Base-by-base conservation (phyloP, 2,888 invertebrate species). In the Onthophagus sagittarius region DNA sequence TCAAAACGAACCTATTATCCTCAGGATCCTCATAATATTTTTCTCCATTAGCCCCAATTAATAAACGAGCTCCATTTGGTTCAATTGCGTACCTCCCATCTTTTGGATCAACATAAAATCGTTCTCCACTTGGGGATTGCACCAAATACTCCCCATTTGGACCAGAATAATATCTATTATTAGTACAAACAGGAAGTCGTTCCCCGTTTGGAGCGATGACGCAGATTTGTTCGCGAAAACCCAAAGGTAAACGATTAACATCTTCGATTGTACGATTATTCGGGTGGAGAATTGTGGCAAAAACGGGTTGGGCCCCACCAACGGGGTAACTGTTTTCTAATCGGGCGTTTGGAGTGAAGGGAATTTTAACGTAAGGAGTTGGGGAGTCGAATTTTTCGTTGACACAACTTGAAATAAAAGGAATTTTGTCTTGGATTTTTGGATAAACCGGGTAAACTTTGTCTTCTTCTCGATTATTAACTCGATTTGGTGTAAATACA, bases 161-260 rank as follows among this genome's bases (percentile, higher is more conserved):
- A 4, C 74, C 74, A n/a, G 70, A 53, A 62, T 70, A 70, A 62
- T 74, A 71, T 13, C 71, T 74, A 70, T 72, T 74, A 31, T 74
- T 71, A 7, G 69, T 71, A 6, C 72, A 72, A 31, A 74, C 67
- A 6, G 72, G 72, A 15, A 72, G 64, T 31, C 72, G 70, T 33
- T 74, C 72, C 0, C 74, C 74, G 62, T 74, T 72, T 3, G 74
- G 72, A 9, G 72, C 72, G 53, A 74, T 74, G 14, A 74, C 72
- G 33, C 72, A 72, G 4, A 64, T 64, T 69, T 71, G 70, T n/a
- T 74, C 74, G n/a, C 72, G 64, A 33, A 74, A 74, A 23, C 74
- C 74, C 7, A 72, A 15, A 0, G 74, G 74, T 67, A 72, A 71
- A 31, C 74, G 63, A 63, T 74, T 74, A 15, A 74, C 71, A 32